phyloP scores from a whole-genome alignment of 1,140 invertebrate species.

The Drosophila suzukii region DNA sequence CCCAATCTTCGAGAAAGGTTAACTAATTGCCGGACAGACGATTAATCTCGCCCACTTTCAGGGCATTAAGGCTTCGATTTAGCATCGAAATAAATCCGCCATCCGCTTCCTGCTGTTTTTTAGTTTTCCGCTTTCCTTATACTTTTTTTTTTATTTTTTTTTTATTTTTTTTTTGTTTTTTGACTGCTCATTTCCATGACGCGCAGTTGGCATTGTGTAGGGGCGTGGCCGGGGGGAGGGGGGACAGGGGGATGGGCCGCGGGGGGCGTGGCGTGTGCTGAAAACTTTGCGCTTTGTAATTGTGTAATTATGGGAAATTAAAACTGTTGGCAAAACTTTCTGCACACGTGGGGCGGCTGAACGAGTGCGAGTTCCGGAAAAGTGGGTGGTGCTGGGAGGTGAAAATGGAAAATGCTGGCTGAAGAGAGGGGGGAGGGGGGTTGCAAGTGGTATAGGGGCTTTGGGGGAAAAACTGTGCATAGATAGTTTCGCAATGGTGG shows the following conservation, averaged over 20 bases:
- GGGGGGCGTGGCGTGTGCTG: constrained; percentile 74
- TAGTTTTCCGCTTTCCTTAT: constrained; percentile 39
- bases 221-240: constrained; percentile 37
- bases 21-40: constrained; percentile 35
- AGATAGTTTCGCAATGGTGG: constrained; percentile 50
- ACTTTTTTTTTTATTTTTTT: constrained; percentile 28
- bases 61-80: constrained; percentile 52
- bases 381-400: constrained; percentile 2
- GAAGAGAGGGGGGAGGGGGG: neutral
- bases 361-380: constrained; percentile 25
- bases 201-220: constrained; percentile 74
- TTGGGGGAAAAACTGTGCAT: constrained; percentile 19
- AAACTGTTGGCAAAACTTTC: constrained; percentile 82
- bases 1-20: constrained; percentile 24
- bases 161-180: constrained; percentile 45
- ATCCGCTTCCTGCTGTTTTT: constrained; percentile 33
- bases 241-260: neutral
- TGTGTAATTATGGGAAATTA: constrained; percentile 83
- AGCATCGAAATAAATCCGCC: constrained; percentile 30
- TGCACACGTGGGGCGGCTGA: constrained; percentile 72
- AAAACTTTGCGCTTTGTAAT: constrained; percentile 83
- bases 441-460: neutral
- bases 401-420: constrained; percentile 16
- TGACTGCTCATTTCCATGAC: constrained; percentile 80
- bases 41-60: constrained; percentile 28